Percentiles rank a stretch among this genome's conserved stretches.
Conservation (phyloP, 1,140 invertebrate genomes). For the Rhynchophorus ferrugineus region DNA sequence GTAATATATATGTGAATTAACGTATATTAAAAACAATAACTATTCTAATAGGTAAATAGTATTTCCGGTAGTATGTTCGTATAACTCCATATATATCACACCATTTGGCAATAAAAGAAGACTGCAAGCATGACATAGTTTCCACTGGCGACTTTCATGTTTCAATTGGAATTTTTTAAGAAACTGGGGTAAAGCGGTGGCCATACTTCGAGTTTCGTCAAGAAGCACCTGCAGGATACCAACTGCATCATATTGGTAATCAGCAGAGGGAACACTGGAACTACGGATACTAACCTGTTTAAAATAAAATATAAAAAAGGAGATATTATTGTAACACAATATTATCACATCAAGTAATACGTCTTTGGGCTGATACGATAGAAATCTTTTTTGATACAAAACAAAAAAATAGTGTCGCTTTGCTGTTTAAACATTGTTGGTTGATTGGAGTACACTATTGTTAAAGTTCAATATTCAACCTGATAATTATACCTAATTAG, state of each 20-base stretch:
- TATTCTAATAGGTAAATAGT: neutral
- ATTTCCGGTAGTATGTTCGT: neutral
- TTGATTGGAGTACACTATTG: too few relatives aligned
- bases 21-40: too few relatives aligned
- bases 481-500: too few relatives aligned
- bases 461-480: too few relatives aligned
- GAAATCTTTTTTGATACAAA: too few relatives aligned
- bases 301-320: too few relatives aligned
- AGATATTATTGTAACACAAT: too few relatives aligned
- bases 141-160: neutral
- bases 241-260: conserved; percentile 1
- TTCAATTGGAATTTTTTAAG: neutral
- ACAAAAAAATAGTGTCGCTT: too few relatives aligned
- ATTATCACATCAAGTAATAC: too few relatives aligned
- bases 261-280: neutral
- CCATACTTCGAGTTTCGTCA: neutral
- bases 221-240: conserved; percentile 1
- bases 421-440: too few relatives aligned
- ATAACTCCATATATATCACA: neutral
- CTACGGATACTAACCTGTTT: neutral
- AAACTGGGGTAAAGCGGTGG: neutral
- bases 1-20: too few relatives aligned
- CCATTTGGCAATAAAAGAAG: neutral
- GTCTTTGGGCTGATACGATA: too few relatives aligned
- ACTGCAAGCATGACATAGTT: neutral